Conservation (phyloP, 2,797 vertebrate species). For the Pseudomugil gertrudae region DNA sequence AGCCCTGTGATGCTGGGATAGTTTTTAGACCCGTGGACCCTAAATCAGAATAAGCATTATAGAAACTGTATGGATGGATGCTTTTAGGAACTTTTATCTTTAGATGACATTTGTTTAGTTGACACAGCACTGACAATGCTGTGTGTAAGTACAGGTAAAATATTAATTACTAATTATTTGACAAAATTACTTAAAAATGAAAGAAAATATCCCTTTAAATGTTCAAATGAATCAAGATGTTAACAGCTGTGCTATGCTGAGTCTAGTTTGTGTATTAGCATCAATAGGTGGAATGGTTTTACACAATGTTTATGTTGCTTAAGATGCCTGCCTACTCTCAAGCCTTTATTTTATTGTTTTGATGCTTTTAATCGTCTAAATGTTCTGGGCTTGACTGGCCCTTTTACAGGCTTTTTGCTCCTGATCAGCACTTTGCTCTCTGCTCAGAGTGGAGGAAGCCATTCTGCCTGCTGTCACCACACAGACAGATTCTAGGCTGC, state of each 20-base stretch:
- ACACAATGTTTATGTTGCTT: too few relatives aligned
- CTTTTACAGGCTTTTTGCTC: constrained; percentile 49
- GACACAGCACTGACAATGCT: not conserved
- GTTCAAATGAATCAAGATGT: not conserved
- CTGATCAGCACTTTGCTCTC: constrained; percentile 76
- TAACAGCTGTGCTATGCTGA: not conserved
- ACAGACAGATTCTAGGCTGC: constrained; percentile 71
- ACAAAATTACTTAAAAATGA: too few relatives aligned
- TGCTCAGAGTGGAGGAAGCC: constrained; percentile 68
- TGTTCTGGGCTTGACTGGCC: constrained; percentile 33
- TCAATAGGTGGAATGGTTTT: not conserved
- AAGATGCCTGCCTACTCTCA: too few relatives aligned
- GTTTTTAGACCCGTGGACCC: too few relatives aligned
- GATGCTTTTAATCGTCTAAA: constrained; percentile 55
- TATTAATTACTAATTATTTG: not conserved
- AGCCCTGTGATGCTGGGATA: too few relatives aligned
- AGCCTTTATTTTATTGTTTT: constrained; percentile 24
- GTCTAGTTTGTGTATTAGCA: not conserved
- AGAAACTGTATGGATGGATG: too few relatives aligned
- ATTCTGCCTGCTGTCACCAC: constrained; percentile 71
- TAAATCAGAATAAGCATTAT: too few relatives aligned
- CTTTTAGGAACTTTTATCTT: not conserved
- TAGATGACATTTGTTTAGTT: too few relatives aligned
- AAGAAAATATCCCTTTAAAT: not conserved
- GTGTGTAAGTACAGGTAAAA: not conserved